These are phyloP conservation scores for Cynodonichthys magdalenae DNA, from an alignment of 2,797 vertebrate genomes.

Conservation along the genomic window DNA sequence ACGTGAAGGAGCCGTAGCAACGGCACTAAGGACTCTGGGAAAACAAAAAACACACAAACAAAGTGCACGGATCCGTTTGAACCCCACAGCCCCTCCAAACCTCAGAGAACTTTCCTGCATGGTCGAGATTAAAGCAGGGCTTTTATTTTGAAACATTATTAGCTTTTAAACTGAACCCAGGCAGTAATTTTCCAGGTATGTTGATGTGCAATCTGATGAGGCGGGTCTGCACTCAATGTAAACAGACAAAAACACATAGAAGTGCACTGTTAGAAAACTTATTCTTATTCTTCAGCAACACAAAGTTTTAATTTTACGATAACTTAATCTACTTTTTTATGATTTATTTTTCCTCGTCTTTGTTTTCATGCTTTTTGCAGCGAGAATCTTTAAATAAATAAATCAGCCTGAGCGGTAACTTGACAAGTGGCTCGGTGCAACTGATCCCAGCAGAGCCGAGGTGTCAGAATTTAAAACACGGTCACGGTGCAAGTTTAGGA, in stretches of 20 bases:
- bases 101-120: constrained; percentile 51
- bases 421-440: constrained; percentile 58
- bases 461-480: constrained; percentile 70
- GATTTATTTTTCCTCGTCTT: no score
- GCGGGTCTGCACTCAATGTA: no score
- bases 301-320: no score
- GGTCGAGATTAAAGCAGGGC: constrained; percentile 55
- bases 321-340: no score
- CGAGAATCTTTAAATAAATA: constrained; percentile 3
- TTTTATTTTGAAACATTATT: constrained; percentile 40
- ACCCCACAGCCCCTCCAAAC: constrained; percentile 28
- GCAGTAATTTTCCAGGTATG: no score
- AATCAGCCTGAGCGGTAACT: constrained; percentile 33
- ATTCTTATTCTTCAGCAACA: no score
- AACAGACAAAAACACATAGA: no score
- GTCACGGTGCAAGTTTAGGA: constrained; percentile 33
- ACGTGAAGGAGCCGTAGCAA: constrained; percentile 14
- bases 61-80: constrained; percentile 10
- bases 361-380: no score
- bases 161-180: no score
- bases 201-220: no score
- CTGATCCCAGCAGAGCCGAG: constrained; percentile 39
- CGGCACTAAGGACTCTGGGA: background rate
- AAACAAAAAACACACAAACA: background rate
- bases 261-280: no score